These are phyloP conservation scores for Dasyurus viverrinus DNA, from an alignment of 2,113 vertebrate genomes.

Conservation along the genomic window DNA sequence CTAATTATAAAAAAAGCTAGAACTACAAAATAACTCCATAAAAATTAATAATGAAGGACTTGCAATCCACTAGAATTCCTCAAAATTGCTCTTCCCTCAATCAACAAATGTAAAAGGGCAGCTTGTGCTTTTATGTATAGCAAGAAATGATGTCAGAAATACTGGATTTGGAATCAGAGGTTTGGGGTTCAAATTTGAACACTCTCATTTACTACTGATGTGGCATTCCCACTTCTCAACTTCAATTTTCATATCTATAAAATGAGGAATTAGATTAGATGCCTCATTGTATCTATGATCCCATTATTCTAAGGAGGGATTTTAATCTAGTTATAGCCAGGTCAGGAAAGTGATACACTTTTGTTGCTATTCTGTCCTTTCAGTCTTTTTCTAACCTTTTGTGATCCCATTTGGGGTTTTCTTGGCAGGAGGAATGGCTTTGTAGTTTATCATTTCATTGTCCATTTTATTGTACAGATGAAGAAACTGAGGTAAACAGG, in stretches of 20 bases:
- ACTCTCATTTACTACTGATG: neutral
- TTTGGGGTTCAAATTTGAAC: neutral
- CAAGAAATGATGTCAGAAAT: neutral
- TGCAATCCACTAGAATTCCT: slow-evolving; percentile 53
- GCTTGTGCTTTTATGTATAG: neutral
- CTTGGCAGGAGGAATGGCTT: too few species aligned
- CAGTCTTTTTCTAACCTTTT: too few species aligned
- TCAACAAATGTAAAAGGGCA: neutral
- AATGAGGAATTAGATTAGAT: neutral
- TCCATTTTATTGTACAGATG: too few species aligned
- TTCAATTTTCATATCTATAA: neutral
- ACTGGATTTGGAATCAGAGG: neutral
- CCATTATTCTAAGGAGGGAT: neutral
- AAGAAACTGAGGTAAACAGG: too few species aligned
- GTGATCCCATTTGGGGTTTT: too few species aligned
- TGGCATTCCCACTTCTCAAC: neutral
- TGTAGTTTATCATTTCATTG: too few species aligned
- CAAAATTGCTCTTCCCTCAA: slow-evolving; percentile 27
- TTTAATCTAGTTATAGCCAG: neutral
- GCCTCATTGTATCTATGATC: neutral
- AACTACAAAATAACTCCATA: slow-evolving; percentile 68
- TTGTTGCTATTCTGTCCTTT: too few species aligned
- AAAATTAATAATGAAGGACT: slow-evolving; percentile 75
- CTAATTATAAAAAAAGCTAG: slow-evolving; percentile 69
- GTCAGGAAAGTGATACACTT: neutral